Base-by-base conservation (phyloP, 2,888 invertebrate species). In the Sycophila texana region DNA sequence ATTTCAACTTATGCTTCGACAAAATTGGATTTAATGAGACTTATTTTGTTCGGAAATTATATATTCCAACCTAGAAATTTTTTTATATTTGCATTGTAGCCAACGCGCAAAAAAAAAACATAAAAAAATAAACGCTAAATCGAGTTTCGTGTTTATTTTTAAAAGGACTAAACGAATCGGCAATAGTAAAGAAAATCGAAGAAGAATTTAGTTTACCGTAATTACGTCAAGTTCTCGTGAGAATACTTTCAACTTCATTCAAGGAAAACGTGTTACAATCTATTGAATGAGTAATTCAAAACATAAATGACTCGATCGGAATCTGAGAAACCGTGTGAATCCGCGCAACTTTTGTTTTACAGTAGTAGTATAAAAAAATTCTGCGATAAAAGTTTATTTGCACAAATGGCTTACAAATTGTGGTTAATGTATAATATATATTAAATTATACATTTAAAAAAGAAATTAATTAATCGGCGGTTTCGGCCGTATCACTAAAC, bases 181-280 rank as follows among this genome's bases (percentile, higher is more conserved):
- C 16, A 73, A 16, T 14, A 10, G 4, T 20, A 22, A 39, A 39
- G 20, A n/a, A 39, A n/a, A 7, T 39, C 1, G 30, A 22, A 53
- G 30, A 22, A 53, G 61, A 70, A 57, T 77, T 77, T 10, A 39
- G 18, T 66, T 58, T 66, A 77, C 58, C 65, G 22, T 22, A 66
- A 77, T 77, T 60, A 65, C 58, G 70, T 73, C 39, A 30, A 67
- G 13, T 57, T 58, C 57, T 18, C 16, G 66, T 53, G 60, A 47
- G 58, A 72, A 73, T 55, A 57, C 73, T 57, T 74, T 78, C 68
- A 68, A 68, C 53, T 68, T 67, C 73, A 72, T 73, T 77, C 72
- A 66, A 73, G 72, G 66, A 77, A 77, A 77, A 68, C 75, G 49
- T 39, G 77, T 73, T 77, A 53, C 66, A 47, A 66, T 72, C 72